A percentile compares a stretch with the other conserved stretches of the same genome.
These are phyloP conservation scores for Agriopis marginaria DNA, from an alignment of 2,888 invertebrate species.

Conservation along the genomic window DNA sequence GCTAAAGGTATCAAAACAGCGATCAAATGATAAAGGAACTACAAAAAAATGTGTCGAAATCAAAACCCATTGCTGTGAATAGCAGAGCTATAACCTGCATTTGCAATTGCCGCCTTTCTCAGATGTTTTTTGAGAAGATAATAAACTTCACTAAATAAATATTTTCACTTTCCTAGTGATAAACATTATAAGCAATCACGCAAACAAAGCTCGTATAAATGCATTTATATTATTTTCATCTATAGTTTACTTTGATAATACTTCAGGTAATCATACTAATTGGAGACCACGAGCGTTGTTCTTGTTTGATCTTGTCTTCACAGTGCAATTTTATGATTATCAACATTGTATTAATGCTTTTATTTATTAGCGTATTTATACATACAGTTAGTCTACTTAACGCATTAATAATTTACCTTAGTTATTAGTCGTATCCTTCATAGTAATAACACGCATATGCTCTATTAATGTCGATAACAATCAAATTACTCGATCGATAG, in stretches of 20 bases:
- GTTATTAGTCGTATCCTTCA: slow-evolving; percentile 26
- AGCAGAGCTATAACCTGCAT: background rate
- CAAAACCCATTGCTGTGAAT: too few species aligned
- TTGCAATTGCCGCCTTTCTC: background rate
- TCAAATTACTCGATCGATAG: slow-evolving; percentile 62
- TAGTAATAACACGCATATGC: slow-evolving; percentile 19
- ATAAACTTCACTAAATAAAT: background rate
- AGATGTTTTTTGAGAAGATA: background rate
- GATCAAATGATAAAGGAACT: too few species aligned
- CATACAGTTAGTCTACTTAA: slow-evolving; percentile 5
- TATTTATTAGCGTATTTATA: background rate
- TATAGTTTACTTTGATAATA: background rate
- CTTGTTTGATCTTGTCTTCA: background rate
- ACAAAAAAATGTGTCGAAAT: too few species aligned
- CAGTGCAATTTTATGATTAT: background rate
- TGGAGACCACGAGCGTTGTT: too few species aligned
- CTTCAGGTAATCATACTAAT: background rate
- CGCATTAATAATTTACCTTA: slow-evolving; percentile 8
- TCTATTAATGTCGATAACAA: slow-evolving; percentile 56
- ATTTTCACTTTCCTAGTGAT: background rate
- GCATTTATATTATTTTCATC: background rate
- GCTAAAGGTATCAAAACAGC: too few species aligned
- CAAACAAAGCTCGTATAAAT: background rate
- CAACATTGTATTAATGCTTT: background rate
- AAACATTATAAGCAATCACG: background rate